Conservation (phyloP, 2,888 invertebrate genomes). For the Drosophila neutralis region DNA sequence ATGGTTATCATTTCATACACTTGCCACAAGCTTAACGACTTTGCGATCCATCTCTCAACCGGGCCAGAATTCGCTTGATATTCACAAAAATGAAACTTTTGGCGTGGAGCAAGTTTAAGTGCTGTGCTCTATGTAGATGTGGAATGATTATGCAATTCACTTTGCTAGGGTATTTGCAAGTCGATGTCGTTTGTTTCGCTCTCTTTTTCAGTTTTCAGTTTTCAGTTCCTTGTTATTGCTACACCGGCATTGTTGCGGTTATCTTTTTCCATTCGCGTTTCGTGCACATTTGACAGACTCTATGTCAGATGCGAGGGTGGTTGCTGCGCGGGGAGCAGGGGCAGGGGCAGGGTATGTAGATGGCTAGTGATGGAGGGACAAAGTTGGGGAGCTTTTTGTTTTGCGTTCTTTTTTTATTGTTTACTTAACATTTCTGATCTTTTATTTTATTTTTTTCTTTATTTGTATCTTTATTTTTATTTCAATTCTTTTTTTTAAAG, state of each 20-base stretch:
- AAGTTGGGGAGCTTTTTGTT: slow-evolving; percentile 37
- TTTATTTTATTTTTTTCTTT: slow-evolving; percentile 50
- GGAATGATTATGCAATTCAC: background rate
- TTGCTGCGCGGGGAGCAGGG: background rate
- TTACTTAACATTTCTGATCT: slow-evolving; percentile 73
- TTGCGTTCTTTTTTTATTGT: slow-evolving; percentile 58
- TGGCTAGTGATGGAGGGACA: slow-evolving; percentile 30
- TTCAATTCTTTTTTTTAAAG: slow-evolving; percentile 13
- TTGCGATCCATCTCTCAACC: background rate
- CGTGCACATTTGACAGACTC: slow-evolving; percentile 64
- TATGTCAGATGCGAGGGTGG: slow-evolving; percentile 4
- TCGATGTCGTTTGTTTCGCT: slow-evolving; percentile 1
- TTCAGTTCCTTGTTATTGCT: slow-evolving; percentile 28
- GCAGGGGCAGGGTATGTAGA: slow-evolving; percentile 30
- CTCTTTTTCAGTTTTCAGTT: slow-evolving; percentile 2
- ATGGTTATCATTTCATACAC: slow-evolving; percentile 56
- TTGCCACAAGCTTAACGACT: background rate
- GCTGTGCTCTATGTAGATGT: background rate
- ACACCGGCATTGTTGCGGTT: slow-evolving; percentile 53
- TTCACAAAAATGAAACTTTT: background rate
- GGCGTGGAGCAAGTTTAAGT: background rate
- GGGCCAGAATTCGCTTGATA: background rate
- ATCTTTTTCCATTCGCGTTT: slow-evolving; percentile 32
- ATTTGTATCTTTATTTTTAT: slow-evolving; percentile 17
- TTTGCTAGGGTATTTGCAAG: slow-evolving; percentile 22